Evolutionary conservation across 2,797 vertebrate species (phyloP).

Genomic region (Darevskia mixta): DNA sequence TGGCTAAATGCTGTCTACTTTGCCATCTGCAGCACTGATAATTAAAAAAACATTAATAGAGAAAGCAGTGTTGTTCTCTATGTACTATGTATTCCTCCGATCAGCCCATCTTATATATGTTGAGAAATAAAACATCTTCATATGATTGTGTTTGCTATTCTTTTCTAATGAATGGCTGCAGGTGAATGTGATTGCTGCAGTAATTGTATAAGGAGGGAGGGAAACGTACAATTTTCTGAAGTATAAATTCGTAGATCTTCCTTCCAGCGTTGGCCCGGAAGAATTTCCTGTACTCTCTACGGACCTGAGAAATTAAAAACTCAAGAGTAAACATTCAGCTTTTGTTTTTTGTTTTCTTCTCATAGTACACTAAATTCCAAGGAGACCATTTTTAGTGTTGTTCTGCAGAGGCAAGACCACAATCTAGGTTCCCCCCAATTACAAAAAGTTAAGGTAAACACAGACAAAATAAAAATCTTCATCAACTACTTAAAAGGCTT

Average conservation of each 20-base stretch:
- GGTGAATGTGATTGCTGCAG: background rate
- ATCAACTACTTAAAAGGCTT: background rate
- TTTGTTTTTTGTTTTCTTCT: no score
- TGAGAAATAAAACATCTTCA: background rate
- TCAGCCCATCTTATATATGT: background rate
- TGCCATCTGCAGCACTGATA: background rate
- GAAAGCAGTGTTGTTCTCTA: background rate
- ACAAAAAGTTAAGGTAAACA: background rate
- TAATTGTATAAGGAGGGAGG: background rate
- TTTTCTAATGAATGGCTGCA: constrained; percentile 20
- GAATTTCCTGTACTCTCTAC: constrained; percentile 97
- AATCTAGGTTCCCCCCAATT: background rate
- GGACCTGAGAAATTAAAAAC: constrained; percentile 84
- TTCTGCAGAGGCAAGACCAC: background rate
- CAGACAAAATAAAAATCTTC: background rate
- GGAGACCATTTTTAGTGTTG: background rate
- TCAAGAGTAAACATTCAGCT: constrained; percentile 29
- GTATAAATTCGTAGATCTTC: constrained; percentile 96
- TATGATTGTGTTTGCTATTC: background rate
- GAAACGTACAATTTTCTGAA: constrained; percentile 95
- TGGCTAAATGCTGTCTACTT: background rate
- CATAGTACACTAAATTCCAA: background rate
- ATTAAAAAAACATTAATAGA: background rate
- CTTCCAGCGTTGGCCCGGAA: constrained; percentile 97
- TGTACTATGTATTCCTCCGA: background rate